These are phyloP conservation scores for Neoniphon sammara DNA, from an alignment of 2,797 vertebrate species.

Conservation along the genomic window DNA sequence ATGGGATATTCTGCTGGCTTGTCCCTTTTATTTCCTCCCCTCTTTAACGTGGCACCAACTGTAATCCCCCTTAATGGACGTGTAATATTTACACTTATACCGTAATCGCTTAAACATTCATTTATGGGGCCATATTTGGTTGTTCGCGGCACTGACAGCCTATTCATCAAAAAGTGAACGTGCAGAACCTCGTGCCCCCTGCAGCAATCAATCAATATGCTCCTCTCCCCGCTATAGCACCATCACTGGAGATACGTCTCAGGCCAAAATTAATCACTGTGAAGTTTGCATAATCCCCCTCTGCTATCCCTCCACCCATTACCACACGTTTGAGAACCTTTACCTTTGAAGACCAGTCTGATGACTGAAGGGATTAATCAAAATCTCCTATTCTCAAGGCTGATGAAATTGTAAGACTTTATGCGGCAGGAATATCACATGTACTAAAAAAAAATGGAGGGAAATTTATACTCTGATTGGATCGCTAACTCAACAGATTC, in stretches of 20 bases:
- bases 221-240: slow-evolving; percentile 66
- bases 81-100: slow-evolving; percentile 86
- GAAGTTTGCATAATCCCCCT: slow-evolving; percentile 83
- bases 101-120: slow-evolving; percentile 84
- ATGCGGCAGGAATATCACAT: slow-evolving; percentile 41
- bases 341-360: slow-evolving; percentile 76
- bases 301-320: slow-evolving; percentile 59
- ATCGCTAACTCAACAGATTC: slow-evolving; percentile 52
- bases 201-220: slow-evolving; percentile 86
- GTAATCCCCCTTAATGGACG: slow-evolving; percentile 85
- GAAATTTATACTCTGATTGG: slow-evolving; percentile 56
- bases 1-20: slow-evolving; percentile 57
- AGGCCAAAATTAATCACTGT: slow-evolving; percentile 83
- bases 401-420: slow-evolving; percentile 63
- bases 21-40: slow-evolving; percentile 57
- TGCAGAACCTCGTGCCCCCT: slow-evolving; percentile 80
- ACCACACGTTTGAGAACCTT: slow-evolving; percentile 75
- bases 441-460: slow-evolving; percentile 1
- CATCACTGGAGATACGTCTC: slow-evolving; percentile 78
- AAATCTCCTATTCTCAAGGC: slow-evolving; percentile 55
- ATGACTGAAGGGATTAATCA: slow-evolving; percentile 79
- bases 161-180: slow-evolving; percentile 86
- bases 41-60: slow-evolving; percentile 73
- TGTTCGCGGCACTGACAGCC: slow-evolving; percentile 84
- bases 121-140: slow-evolving; percentile 82